Evolutionary conservation across 2,888 invertebrate genomes (phyloP).

Genomic region (Lissonota sp.): DNA sequence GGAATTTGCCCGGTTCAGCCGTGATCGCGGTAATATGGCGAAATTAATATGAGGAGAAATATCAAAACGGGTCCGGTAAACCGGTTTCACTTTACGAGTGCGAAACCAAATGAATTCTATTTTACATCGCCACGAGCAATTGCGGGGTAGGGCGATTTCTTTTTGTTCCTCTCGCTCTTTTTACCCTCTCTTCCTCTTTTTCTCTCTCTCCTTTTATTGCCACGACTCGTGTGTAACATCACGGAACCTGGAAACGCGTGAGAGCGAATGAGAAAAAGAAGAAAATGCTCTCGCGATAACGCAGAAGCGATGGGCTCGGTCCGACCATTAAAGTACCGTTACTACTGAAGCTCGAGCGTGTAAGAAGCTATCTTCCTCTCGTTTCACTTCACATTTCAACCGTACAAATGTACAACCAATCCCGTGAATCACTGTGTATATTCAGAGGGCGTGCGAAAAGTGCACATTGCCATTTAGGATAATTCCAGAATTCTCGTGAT

Average conservation of each 20-base stretch:
- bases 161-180: slow-evolving; percentile 5
- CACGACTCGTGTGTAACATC: slow-evolving; percentile 8
- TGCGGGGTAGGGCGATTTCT: slow-evolving; percentile 44
- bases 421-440: too few species aligned
- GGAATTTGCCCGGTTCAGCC: not conserved
- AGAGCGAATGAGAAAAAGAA: slow-evolving; percentile 4
- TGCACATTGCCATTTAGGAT: too few species aligned
- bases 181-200: slow-evolving; percentile 8
- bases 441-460: too few species aligned
- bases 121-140: slow-evolving; percentile 29
- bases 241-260: slow-evolving; percentile 10
- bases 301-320: slow-evolving; percentile 26
- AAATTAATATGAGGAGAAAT: slow-evolving; percentile 5
- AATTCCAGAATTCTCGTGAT: too few species aligned
- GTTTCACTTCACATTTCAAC: slow-evolving; percentile 38
- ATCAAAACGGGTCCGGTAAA: slow-evolving; percentile 24
- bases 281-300: slow-evolving; percentile 42
- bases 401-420: not conserved
- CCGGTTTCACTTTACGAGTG: slow-evolving; percentile 53
- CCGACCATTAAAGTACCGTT: slow-evolving; percentile 54
- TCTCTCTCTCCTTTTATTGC: not conserved
- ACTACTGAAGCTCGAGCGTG: slow-evolving; percentile 40
- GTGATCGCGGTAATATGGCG: slow-evolving; percentile 24
- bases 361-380: slow-evolving; percentile 11
- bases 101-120: slow-evolving; percentile 16